phyloP scores from a whole-genome alignment of 2,797 vertebrate species.

The Sitta carolinensis region DNA sequence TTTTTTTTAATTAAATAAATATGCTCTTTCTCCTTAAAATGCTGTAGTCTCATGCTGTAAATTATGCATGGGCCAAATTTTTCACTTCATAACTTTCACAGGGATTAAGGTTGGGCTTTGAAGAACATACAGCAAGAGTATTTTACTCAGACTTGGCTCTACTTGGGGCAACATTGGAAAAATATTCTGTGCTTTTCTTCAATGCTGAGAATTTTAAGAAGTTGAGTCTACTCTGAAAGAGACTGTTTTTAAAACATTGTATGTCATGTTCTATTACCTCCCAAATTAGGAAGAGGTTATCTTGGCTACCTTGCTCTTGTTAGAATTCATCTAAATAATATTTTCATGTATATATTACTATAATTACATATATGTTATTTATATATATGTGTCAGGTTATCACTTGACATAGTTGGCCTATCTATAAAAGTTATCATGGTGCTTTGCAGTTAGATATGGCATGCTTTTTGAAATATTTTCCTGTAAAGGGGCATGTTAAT shows the following conservation, averaged over 20 bases:
- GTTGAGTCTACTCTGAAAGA: neutral
- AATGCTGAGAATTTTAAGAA: neutral
- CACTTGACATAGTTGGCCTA: neutral
- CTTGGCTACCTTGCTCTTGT: neutral
- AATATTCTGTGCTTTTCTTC: neutral
- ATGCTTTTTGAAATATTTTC: neutral
- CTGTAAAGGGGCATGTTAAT: neutral
- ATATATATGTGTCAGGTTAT: neutral
- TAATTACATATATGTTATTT: neutral
- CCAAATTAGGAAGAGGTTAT: neutral
- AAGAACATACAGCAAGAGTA: neutral
- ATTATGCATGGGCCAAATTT: neutral
- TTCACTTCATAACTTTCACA: conserved; percentile 42
- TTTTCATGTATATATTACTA: neutral
- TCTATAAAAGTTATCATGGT: neutral
- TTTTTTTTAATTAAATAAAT: neutral
- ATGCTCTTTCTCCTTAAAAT: neutral
- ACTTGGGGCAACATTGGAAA: neutral
- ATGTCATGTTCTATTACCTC: neutral
- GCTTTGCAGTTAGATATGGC: neutral
- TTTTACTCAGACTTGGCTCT: conserved; percentile 37
- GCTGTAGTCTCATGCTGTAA: neutral
- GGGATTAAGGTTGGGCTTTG: conserved; percentile 17
- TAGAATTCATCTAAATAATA: neutral
- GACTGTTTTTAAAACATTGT: neutral